Conservation (phyloP, 1,140 invertebrate species). For the Drosophila tani region DNA sequence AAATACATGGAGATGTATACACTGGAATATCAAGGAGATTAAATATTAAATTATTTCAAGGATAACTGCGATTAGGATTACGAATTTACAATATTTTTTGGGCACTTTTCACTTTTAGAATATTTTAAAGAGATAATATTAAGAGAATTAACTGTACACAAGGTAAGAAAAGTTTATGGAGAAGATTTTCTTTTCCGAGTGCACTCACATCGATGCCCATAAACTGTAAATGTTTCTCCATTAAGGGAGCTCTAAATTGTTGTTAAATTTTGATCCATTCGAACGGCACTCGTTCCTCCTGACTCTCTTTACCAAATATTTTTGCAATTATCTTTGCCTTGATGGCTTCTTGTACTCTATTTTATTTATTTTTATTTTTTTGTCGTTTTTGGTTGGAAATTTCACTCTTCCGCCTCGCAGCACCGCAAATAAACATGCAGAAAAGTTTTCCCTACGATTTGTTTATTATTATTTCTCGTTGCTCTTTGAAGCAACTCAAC, state of each 20-base stretch:
- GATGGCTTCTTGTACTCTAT: constrained; percentile 18
- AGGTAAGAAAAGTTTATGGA: no score
- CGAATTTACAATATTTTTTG: background rate
- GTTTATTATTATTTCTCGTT: constrained; percentile 74
- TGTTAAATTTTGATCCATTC: constrained; percentile 36
- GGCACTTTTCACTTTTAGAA: background rate
- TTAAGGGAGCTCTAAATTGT: constrained; percentile 45
- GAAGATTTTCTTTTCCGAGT: background rate
- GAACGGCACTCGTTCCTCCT: constrained; percentile 2
- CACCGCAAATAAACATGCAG: constrained; percentile 39
- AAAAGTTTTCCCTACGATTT: constrained; percentile 68
- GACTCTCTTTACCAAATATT: constrained; percentile 20
- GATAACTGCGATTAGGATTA: no score
- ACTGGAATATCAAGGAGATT: background rate
- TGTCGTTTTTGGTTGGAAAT: constrained; percentile 14
- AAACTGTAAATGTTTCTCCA: constrained; percentile 41
- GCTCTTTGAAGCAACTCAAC: constrained; percentile 63
- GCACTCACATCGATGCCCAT: constrained; percentile 9
- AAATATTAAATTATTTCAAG: background rate
- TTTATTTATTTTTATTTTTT: constrained; percentile 1
- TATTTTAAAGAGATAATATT: no score
- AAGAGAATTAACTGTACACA: no score
- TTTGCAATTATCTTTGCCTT: constrained; percentile 62
- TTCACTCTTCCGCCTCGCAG: constrained; percentile 22
- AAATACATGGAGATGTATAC: constrained; percentile 3